phyloP scores from a whole-genome alignment of 2,113 vertebrate species.

The Pongo abelii region DNA sequence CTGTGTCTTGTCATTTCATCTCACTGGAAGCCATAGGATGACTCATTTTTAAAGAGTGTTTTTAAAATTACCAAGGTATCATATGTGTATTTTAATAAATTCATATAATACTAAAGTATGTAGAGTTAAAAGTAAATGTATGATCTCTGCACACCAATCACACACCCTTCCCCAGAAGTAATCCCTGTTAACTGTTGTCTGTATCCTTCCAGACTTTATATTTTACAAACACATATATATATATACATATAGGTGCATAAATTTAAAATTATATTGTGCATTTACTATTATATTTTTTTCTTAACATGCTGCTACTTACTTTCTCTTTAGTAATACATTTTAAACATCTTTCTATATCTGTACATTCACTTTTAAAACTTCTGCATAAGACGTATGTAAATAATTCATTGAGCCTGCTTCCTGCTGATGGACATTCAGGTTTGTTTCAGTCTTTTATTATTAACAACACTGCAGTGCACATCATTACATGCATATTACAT shows the following conservation, averaged over 20 bases:
- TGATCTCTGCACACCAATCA: background rate
- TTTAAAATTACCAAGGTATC: background rate
- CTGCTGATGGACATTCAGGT: background rate
- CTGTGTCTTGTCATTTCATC: background rate
- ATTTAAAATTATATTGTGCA: conserved; percentile 3
- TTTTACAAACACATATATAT: background rate
- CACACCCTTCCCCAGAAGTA: background rate
- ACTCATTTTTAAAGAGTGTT: background rate
- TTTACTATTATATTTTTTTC: background rate
- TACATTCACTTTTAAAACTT: background rate
- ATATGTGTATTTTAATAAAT: background rate
- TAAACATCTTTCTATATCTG: background rate
- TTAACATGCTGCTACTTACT: background rate
- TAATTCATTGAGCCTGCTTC: background rate
- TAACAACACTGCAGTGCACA: background rate
- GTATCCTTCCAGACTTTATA: background rate
- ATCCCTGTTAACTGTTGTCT: background rate
- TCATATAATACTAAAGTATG: background rate
- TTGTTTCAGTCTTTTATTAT: background rate
- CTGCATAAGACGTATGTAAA: background rate
- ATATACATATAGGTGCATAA: background rate
- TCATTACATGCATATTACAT: background rate
- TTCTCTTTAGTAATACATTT: background rate
- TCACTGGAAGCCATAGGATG: background rate
- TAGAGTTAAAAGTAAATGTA: background rate